Percentiles rank a stretch among this genome's conserved stretches.
Evolutionary conservation across 2,888 invertebrate species (phyloP).

Genomic region (Drosophila parthenogenetica): DNA sequence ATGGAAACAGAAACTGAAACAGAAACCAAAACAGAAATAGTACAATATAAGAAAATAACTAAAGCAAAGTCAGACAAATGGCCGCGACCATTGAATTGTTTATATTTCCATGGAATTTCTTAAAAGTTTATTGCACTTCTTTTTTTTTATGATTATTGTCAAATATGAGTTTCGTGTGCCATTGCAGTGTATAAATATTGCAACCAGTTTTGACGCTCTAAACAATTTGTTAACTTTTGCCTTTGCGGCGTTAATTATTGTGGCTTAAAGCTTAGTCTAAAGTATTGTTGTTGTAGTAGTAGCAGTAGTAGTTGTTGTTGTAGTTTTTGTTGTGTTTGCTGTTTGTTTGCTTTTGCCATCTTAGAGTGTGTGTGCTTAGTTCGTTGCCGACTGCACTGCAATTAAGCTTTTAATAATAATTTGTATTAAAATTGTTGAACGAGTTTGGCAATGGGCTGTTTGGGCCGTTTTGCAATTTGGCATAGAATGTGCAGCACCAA

Average conservation of each 20-base stretch:
- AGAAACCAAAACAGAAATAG: conserved; percentile 27
- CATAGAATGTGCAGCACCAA: conserved; percentile 59
- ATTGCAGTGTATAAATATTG: conserved; percentile 55
- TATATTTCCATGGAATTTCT: conserved; percentile 70
- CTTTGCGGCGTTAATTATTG: conserved; percentile 68
- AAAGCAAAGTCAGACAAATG: conserved; percentile 49
- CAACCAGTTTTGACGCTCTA: conserved; percentile 60
- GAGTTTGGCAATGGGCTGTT: conserved; percentile 66
- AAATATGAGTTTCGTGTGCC: conserved; percentile 21
- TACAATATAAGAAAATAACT: conserved; percentile 13
- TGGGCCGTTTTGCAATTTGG: conserved; percentile 64
- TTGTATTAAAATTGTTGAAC: conserved; percentile 67
- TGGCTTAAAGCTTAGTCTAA: conserved; percentile 61
- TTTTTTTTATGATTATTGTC: conserved; percentile 46
- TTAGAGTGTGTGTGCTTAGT: conserved; percentile 16
- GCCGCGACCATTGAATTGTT: conserved; percentile 54
- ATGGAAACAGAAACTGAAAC: conserved; percentile 11
- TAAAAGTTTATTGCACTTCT: conserved; percentile 74
- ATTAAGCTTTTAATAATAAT: conserved; percentile 75
- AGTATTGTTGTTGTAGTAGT: conserved; percentile 3
- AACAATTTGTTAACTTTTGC: conserved; percentile 68
- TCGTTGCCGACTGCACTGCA: conserved; percentile 49
- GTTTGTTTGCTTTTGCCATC: conserved; percentile 9
- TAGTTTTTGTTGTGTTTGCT: neutral
- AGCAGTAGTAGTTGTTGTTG: conserved; percentile 5